Evolutionary conservation across 2,113 vertebrate genomes (phyloP).

Genomic region (Mormyrus iriodes): DNA sequence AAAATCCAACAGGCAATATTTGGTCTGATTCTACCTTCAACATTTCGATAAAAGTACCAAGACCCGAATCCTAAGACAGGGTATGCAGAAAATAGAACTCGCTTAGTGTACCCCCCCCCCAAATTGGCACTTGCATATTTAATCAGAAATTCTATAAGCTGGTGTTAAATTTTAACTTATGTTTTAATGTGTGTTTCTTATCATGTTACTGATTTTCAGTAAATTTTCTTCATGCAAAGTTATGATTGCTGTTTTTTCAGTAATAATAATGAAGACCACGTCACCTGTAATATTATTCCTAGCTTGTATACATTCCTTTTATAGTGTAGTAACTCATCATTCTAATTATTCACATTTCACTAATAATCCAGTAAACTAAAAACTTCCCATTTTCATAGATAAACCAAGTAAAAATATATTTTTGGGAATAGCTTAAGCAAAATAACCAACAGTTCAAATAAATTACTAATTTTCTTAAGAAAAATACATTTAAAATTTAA

Average conservation of each 20-base stretch:
- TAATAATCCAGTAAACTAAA: neutral
- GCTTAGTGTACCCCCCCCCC: neutral
- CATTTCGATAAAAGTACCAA: neutral
- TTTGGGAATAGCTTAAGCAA: neutral
- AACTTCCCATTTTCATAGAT: neutral
- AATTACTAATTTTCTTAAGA: slow-evolving; percentile 22
- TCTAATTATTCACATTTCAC: neutral
- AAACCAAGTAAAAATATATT: neutral
- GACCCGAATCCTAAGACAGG: neutral
- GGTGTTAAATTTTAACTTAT: neutral
- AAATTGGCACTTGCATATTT: neutral
- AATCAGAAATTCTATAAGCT: neutral
- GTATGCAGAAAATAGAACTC: neutral
- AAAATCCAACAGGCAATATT: neutral
- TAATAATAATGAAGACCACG: neutral
- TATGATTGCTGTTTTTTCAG: neutral
- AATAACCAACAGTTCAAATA: neutral
- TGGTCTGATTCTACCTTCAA: neutral
- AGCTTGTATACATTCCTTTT: neutral
- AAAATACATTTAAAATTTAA: slow-evolving; percentile 6
- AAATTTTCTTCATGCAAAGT: neutral
- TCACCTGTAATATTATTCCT: neutral
- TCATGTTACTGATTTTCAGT: neutral
- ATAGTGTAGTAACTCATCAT: neutral
- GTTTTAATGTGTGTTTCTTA: neutral